Conservation (phyloP, 2,113 vertebrate species). For the Leucopternis melanops region DNA sequence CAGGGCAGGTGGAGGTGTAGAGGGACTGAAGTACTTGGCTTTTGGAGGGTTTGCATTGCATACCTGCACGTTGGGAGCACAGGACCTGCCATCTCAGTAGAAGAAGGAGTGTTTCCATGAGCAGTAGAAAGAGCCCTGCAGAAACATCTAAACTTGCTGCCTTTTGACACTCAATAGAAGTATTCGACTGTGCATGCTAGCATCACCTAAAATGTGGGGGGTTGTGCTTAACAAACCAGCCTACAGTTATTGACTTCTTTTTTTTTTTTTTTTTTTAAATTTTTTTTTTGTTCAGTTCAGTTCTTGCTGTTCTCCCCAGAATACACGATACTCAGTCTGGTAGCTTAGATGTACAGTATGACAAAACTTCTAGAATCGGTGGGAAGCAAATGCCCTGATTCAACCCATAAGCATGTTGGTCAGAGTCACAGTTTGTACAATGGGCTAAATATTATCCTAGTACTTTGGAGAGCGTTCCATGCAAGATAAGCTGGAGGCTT, state of each 20-base stretch:
- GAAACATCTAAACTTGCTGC: background rate
- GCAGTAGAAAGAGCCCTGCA: background rate
- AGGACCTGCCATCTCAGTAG: background rate
- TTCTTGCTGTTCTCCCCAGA: background rate
- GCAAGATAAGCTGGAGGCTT: background rate
- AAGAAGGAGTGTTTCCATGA: background rate
- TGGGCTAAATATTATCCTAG: slow-evolving; percentile 28
- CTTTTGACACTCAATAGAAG: background rate
- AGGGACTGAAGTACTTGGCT: background rate
- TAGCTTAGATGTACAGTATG: background rate
- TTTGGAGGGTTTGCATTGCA: fast-evolving
- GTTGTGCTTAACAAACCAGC: background rate
- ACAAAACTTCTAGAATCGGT: background rate
- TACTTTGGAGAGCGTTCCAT: background rate
- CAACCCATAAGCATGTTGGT: background rate
- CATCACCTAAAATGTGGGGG: background rate
- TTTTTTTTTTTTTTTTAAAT: background rate
- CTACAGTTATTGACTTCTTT: background rate
- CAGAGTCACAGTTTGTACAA: slow-evolving; percentile 8
- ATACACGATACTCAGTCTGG: background rate
- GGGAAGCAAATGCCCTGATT: background rate
- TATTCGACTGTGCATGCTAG: background rate
- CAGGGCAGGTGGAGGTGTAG: background rate
- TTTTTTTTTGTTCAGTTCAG: background rate
- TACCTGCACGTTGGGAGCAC: background rate